A percentile compares a stretch with the other conserved stretches of the same genome.
These are phyloP conservation scores for Coptodon rendalli DNA, from an alignment of 2,113 vertebrate genomes.

Conservation along the genomic window DNA sequence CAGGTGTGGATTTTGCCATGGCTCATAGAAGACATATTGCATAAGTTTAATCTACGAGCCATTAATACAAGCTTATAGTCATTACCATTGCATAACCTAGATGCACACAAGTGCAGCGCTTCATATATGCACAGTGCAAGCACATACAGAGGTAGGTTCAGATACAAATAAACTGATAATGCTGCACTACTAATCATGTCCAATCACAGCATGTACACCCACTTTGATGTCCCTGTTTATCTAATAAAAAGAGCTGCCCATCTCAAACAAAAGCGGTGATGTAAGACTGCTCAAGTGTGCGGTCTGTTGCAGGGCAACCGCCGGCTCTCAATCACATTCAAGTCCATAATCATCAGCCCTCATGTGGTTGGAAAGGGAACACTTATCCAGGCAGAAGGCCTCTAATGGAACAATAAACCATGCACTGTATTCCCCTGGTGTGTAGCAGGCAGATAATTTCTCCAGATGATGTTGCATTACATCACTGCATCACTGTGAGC, in stretches of 20 bases:
- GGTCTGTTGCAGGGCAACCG: constrained; percentile 27
- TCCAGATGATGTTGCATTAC: constrained; percentile 48
- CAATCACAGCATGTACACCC: background rate
- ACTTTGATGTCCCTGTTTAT: background rate
- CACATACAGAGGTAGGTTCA: background rate
- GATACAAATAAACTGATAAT: background rate
- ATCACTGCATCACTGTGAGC: constrained; percentile 34
- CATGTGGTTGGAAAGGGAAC: constrained; percentile 51
- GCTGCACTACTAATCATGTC: background rate
- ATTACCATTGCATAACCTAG: background rate
- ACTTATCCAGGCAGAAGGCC: constrained; percentile 42
- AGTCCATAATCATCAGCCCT: constrained; percentile 23
- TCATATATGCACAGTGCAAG: background rate
- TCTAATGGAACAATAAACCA: constrained; percentile 63
- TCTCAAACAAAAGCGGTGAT: constrained; percentile 15
- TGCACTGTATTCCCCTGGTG: constrained; percentile 35
- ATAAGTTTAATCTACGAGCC: background rate
- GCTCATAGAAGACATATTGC: background rate
- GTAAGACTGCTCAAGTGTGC: constrained; percentile 24
- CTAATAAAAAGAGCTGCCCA: background rate
- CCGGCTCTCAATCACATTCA: constrained; percentile 9
- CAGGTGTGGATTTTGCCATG: background rate
- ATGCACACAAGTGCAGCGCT: background rate
- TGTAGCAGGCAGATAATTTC: constrained; percentile 17
- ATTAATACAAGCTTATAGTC: background rate